Percentiles rank a stretch among this genome's conserved stretches.
Evolutionary conservation across 2,888 invertebrate genomes (phyloP).

Genomic region (Busseola fusca): DNA sequence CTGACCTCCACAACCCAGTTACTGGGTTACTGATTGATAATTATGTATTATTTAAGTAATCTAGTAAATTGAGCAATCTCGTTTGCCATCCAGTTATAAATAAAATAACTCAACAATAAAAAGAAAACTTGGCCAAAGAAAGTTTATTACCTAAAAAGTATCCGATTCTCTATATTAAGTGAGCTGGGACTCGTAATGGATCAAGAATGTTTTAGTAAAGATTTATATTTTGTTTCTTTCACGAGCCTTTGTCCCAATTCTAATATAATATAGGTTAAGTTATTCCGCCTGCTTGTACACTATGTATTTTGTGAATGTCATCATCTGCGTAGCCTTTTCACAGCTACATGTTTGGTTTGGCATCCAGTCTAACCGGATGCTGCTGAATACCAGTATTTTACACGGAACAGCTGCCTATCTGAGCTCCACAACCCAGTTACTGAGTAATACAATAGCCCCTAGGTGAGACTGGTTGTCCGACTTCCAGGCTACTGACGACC

Average conservation of each 20-base stretch:
- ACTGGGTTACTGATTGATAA: no score
- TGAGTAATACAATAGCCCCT: no score
- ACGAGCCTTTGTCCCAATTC: conserved; percentile 21
- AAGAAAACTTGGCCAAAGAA: neutral
- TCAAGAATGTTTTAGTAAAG: conserved; percentile 43
- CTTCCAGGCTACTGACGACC: no score
- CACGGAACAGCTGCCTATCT: no score
- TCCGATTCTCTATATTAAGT: conserved; percentile 11
- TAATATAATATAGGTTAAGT: conserved; percentile 1
- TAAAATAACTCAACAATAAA: neutral
- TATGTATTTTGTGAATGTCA: neutral
- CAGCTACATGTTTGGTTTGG: no score
- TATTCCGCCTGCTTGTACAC: neutral
- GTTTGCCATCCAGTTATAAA: neutral
- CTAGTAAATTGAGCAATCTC: neutral
- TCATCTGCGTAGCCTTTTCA: no score
- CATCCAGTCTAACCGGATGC: no score
- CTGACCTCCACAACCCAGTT: no score
- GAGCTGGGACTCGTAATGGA: conserved; percentile 24
- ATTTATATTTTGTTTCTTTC: conserved; percentile 41
- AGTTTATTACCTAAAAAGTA: conserved; percentile 17
- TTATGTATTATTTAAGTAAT: neutral
- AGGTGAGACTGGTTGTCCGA: no score
- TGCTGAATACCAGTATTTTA: no score
- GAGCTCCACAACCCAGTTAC: no score